phyloP scores from a whole-genome alignment of 2,113 vertebrate genomes.

The Zapornia atra region DNA sequence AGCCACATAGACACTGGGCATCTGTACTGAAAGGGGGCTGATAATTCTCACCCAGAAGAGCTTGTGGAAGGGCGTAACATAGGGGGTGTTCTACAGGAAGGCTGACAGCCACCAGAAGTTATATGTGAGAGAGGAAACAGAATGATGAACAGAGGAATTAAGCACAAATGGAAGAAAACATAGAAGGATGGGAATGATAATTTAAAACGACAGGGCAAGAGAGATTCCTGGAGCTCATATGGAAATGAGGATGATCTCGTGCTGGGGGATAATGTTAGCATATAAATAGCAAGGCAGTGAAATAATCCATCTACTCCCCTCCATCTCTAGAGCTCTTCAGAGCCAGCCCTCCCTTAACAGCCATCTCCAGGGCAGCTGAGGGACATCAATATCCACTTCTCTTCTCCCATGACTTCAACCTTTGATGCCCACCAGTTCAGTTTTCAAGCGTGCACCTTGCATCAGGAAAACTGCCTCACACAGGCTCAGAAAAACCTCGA shows the following conservation, averaged over 20 bases:
- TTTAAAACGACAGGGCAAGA: slow-evolving; percentile 16
- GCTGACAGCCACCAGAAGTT: neutral
- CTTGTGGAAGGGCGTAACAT: accelerated
- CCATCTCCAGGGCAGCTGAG: neutral
- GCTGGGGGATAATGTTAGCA: slow-evolving; percentile 3
- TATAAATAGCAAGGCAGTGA: slow-evolving; percentile 13
- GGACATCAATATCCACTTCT: neutral
- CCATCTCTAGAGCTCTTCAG: neutral
- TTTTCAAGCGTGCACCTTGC: neutral
- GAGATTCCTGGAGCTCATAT: slow-evolving; percentile 20
- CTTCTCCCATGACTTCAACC: neutral
- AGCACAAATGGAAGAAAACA: slow-evolving; percentile 14
- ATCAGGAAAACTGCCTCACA: neutral
- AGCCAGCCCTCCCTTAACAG: neutral
- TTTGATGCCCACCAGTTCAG: neutral
- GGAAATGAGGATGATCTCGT: slow-evolving; percentile 39
- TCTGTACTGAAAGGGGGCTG: neutral
- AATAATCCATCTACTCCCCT: neutral
- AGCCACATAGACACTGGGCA: neutral
- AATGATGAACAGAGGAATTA: slow-evolving; percentile 35
- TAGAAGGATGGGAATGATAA: neutral
- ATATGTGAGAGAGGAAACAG: neutral
- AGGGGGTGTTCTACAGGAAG: neutral
- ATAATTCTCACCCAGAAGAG: neutral
- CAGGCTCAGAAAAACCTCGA: neutral